Percentiles rank a stretch among this genome's conserved stretches.
Evolutionary conservation across 1,140 invertebrate species (phyloP).

Genomic region (Drosophila chauvacae): DNA sequence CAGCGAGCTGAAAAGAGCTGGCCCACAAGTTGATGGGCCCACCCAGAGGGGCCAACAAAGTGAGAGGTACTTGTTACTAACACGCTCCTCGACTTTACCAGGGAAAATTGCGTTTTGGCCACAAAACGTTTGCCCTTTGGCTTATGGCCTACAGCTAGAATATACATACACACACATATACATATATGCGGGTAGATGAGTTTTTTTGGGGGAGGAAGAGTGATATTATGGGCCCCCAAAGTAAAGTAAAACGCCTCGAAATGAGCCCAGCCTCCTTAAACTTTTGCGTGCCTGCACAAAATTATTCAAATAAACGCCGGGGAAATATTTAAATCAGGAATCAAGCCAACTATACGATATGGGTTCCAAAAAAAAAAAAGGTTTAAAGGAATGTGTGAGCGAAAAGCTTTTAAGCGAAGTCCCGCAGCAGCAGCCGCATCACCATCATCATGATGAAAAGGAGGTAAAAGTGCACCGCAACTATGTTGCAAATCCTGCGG

Average conservation of each 20-base stretch:
- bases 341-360: slow-evolving; percentile 12
- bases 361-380: not conserved
- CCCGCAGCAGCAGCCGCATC: slow-evolving; percentile 30
- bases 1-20: slow-evolving; percentile 13
- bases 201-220: not conserved
- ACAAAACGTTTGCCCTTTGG: slow-evolving; percentile 54
- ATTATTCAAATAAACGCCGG: slow-evolving; percentile 37
- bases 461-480: slow-evolving; percentile 30
- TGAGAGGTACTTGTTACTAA: slow-evolving; percentile 56
- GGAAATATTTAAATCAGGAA: slow-evolving; percentile 25
- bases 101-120: slow-evolving; percentile 48
- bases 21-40: slow-evolving; percentile 30
- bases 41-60: slow-evolving; percentile 34
- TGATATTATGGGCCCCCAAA: slow-evolving; percentile 35
- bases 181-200: not conserved
- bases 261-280: slow-evolving; percentile 20
- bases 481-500: slow-evolving; percentile 40
- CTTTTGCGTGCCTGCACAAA: slow-evolving; percentile 20
- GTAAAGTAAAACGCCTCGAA: slow-evolving; percentile 42
- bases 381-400: slow-evolving; percentile 16
- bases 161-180: not conserved
- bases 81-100: slow-evolving; percentile 25
- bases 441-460: slow-evolving; percentile 18
- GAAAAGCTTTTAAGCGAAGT: slow-evolving; percentile 32
- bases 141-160: slow-evolving; percentile 26